Evolutionary conservation across 2,888 invertebrate species (phyloP).

Genomic region (Ennomos fuscantarius): DNA sequence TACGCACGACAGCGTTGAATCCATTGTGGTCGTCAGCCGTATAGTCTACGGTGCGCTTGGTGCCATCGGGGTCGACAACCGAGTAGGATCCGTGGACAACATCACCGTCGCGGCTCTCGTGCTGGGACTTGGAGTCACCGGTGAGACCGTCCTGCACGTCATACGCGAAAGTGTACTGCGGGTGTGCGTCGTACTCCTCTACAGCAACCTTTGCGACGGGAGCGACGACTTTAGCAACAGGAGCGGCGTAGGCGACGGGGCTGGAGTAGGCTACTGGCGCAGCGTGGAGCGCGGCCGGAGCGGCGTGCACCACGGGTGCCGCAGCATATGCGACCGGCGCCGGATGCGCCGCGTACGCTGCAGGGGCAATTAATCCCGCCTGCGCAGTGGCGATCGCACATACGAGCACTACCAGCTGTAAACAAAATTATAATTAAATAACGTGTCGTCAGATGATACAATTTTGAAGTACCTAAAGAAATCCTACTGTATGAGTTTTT

Average conservation of each 20-base stretch:
- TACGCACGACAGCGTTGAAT: conserved; percentile 80
- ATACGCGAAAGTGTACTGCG: conserved; percentile 81
- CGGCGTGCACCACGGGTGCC: conserved; percentile 41
- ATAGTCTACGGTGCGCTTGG: conserved; percentile 80
- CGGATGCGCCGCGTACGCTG: conserved; percentile 56
- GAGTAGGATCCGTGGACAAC: conserved; percentile 82
- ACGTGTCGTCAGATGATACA: not conserved
- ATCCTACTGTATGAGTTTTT: too few species aligned
- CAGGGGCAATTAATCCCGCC: conserved; percentile 63
- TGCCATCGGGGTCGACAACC: conserved; percentile 81
- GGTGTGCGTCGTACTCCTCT: conserved; percentile 62
- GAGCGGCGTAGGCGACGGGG: conserved; percentile 44
- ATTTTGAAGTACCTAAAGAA: too few species aligned
- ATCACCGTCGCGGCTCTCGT: too few species aligned
- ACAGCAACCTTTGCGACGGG: conserved; percentile 52
- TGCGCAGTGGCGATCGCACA: conserved; percentile 66
- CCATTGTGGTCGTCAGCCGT: conserved; percentile 77
- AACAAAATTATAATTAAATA: conserved; percentile 3
- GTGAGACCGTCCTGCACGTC: too few species aligned
- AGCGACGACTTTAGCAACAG: conserved; percentile 45
- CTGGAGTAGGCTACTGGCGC: conserved; percentile 33
- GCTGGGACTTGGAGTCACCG: too few species aligned
- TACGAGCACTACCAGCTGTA: conserved; percentile 65
- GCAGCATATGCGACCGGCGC: conserved; percentile 53
- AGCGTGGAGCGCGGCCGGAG: conserved; percentile 41